A percentile compares a stretch with the other conserved stretches of the same genome.
Conservation (phyloP, 2,888 invertebrate species). For the Pyrrhia umbra region DNA sequence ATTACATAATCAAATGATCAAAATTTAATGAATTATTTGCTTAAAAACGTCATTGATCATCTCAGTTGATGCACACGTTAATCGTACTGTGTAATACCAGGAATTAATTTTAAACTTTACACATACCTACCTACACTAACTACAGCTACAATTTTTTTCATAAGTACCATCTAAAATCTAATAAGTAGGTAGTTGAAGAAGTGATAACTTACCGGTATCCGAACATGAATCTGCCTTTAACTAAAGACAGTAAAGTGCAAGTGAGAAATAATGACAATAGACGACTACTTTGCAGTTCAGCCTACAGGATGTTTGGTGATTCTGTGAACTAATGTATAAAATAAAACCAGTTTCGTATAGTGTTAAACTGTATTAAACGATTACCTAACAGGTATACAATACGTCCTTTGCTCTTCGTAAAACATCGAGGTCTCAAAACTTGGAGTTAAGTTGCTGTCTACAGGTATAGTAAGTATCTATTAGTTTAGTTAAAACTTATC, state of each 20-base stretch:
- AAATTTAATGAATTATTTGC: not conserved
- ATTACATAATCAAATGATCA: not conserved
- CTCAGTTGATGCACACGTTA: not conserved
- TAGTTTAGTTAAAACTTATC: constrained; percentile 59
- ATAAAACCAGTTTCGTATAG: constrained; percentile 75
- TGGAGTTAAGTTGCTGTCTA: constrained; percentile 51
- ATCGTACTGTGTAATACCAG: not conserved
- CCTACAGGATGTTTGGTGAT: constrained; percentile 46
- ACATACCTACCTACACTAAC: constrained; percentile 8
- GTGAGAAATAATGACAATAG: constrained; percentile 60
- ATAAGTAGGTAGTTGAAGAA: constrained; percentile 4
- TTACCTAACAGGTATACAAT: constrained; percentile 74
- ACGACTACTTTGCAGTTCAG: constrained; percentile 39
- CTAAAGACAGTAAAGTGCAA: constrained; percentile 60
- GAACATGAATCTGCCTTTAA: constrained; percentile 33
- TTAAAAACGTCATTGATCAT: not conserved
- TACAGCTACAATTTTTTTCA: constrained; percentile 1
- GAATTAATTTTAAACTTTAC: not conserved
- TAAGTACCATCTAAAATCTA: constrained; percentile 17
- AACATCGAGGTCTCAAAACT: constrained; percentile 58
- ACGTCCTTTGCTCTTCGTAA: constrained; percentile 69
- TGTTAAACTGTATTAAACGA: constrained; percentile 86
- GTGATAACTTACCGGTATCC: constrained; percentile 61
- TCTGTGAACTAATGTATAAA: constrained; percentile 60
- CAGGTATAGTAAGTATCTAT: constrained; percentile 55